Percentiles rank a stretch among this genome's conserved stretches.
phyloP scores from a whole-genome alignment of 2,888 invertebrate species.

The Drosophila greeni region DNA sequence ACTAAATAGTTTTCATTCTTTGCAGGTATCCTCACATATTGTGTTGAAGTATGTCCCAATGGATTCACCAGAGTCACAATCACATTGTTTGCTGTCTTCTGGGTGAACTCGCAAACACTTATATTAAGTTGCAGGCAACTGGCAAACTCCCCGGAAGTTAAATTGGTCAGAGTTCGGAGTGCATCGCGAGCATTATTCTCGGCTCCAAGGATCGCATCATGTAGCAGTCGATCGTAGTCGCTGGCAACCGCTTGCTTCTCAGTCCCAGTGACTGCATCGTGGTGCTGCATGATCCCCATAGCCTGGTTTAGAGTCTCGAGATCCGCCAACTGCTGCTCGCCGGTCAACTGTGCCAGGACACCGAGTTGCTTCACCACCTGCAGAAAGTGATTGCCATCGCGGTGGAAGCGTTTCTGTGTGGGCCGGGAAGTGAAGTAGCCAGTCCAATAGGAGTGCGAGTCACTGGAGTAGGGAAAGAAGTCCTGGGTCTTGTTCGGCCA shows the following conservation, averaged over 20 bases:
- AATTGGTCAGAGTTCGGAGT: conserved; percentile 65
- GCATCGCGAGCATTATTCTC: conserved; percentile 64
- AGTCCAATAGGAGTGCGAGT: conserved; percentile 93
- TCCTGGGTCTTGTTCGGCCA: conserved; percentile 89
- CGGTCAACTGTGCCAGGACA: conserved; percentile 81
- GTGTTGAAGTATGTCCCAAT: conserved; percentile 82
- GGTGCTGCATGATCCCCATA: conserved; percentile 89
- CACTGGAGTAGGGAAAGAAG: conserved; percentile 94
- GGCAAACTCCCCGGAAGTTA: conserved; percentile 73
- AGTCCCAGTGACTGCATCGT: conserved; percentile 91
- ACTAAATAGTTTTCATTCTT: conserved; percentile 81
- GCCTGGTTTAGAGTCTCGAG: conserved; percentile 80
- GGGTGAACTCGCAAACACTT: conserved; percentile 85
- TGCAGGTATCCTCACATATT: conserved; percentile 84
- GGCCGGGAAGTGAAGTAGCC: conserved; percentile 93
- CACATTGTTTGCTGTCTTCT: conserved; percentile 78
- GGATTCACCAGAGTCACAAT: conserved; percentile 91
- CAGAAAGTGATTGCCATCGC: conserved; percentile 86
- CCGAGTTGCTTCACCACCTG: conserved; percentile 88
- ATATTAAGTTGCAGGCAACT: conserved; percentile 69
- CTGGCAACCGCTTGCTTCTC: conserved; percentile 91
- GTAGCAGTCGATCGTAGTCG: conserved; percentile 90
- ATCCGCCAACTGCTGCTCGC: conserved; percentile 43
- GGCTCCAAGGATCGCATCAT: conserved; percentile 84
- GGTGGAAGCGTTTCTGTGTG: conserved; percentile 87